A percentile compares a stretch with the other conserved stretches of the same genome.
Conservation (phyloP, 2,113 vertebrate species). For the Riparia riparia region DNA sequence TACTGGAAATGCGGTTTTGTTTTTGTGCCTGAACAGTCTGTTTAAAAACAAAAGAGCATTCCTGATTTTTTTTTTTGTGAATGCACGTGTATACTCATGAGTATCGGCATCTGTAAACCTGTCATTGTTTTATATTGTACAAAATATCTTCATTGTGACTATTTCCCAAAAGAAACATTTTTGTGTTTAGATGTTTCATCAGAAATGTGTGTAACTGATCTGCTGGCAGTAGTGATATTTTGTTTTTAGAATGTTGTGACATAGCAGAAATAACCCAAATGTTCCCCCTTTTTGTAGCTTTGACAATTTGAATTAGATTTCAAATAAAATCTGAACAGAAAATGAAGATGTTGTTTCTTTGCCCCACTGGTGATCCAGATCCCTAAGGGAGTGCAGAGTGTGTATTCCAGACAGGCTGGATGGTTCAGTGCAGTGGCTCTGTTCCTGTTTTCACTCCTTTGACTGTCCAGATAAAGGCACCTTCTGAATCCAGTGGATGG, state of each 20-base stretch:
- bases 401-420: constrained; percentile 58
- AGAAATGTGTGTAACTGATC: constrained; percentile 83
- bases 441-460: neutral
- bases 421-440: neutral
- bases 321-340: constrained; percentile 88
- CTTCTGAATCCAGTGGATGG: neutral
- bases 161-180: constrained; percentile 79
- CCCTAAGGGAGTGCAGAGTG: constrained; percentile 18
- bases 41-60: constrained; percentile 82
- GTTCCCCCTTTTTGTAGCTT: constrained; percentile 85
- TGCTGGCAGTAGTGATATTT: constrained; percentile 84
- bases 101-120: constrained; percentile 82
- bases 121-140: constrained; percentile 88
- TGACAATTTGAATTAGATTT: constrained; percentile 87
- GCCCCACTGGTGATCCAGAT: constrained; percentile 54
- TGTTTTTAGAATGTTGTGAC: constrained; percentile 86
- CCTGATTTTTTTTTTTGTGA: constrained; percentile 77
- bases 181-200: constrained; percentile 84
- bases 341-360: constrained; percentile 78
- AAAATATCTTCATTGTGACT: constrained; percentile 83
- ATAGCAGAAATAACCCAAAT: constrained; percentile 79
- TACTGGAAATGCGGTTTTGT: constrained; percentile 85
- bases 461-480: constrained; percentile 12
- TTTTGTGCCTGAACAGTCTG: constrained; percentile 85
- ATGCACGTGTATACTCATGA: constrained; percentile 85